Percentiles rank a stretch among this genome's conserved stretches.
Conservation (phyloP, 2,888 invertebrate genomes). For the Calameuta idolon region DNA sequence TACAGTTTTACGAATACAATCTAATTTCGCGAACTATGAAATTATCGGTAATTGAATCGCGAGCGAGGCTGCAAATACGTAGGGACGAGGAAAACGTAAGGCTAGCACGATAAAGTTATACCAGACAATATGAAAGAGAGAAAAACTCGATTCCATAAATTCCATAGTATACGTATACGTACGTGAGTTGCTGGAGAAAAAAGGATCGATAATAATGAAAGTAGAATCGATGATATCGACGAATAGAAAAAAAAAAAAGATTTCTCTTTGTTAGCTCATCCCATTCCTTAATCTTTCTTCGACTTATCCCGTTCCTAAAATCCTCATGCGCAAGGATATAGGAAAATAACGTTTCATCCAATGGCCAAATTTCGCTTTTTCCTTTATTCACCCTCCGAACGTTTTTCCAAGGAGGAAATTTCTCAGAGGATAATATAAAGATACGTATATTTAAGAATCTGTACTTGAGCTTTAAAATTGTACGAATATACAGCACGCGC, state of each 20-base stretch:
- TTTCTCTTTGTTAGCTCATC: background rate
- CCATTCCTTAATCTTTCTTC: background rate
- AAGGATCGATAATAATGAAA: background rate
- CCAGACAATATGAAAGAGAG: background rate
- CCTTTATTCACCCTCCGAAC: background rate
- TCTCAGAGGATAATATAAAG: background rate
- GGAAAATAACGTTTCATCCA: background rate
- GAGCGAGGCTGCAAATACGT: background rate
- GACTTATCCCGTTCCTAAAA: background rate
- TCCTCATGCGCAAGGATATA: background rate
- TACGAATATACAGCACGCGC: background rate
- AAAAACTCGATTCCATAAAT: background rate
- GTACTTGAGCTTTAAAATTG: background rate
- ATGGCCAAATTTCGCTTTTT: background rate
- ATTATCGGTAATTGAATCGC: background rate
- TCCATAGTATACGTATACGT: background rate
- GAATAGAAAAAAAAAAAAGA: background rate
- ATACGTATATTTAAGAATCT: background rate
- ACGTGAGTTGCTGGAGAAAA: background rate
- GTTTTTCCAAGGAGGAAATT: background rate
- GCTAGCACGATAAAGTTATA: background rate
- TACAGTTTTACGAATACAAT: background rate
- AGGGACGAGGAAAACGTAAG: background rate
- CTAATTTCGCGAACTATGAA: background rate
- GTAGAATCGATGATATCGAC: background rate